Conservation (phyloP, 2,888 invertebrate genomes). For the Eilema griseolum region DNA sequence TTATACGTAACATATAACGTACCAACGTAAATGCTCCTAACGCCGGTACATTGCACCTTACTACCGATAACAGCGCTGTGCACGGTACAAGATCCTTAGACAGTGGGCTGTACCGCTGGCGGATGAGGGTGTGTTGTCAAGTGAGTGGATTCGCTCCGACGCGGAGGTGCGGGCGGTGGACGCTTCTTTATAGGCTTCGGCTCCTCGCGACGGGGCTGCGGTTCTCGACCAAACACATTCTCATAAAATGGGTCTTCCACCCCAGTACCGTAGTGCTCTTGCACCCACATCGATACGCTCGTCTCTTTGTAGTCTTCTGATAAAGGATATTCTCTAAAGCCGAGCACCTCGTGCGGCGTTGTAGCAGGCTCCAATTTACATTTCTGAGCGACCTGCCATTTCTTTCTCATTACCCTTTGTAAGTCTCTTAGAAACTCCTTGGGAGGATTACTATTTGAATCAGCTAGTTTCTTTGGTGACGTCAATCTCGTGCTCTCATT, state of each 20-base stretch:
- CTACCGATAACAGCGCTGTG: constrained; percentile 21
- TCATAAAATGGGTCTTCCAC: constrained; percentile 90
- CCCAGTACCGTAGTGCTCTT: constrained; percentile 92
- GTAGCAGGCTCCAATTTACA: constrained; percentile 95
- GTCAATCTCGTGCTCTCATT: constrained; percentile 91
- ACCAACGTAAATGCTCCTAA: constrained; percentile 19
- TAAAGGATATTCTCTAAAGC: constrained; percentile 93
- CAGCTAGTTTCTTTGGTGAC: constrained; percentile 92
- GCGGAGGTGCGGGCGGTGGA: constrained; percentile 96
- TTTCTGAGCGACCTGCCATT: constrained; percentile 97
- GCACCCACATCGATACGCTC: constrained; percentile 96
- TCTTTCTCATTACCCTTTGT: constrained; percentile 96
- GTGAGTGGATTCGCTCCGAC: constrained; percentile 91
- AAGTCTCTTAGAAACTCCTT: constrained; percentile 95
- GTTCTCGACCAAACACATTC: constrained; percentile 86
- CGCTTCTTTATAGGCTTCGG: constrained; percentile 88
- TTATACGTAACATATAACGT: constrained; percentile 9
- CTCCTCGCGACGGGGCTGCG: constrained; percentile 68
- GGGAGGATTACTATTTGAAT: constrained; percentile 91
- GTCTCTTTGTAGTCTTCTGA: constrained; percentile 92
- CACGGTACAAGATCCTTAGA: constrained; percentile 40
- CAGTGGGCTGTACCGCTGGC: constrained; percentile 67
- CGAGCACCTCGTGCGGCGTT: constrained; percentile 96
- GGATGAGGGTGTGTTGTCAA: constrained; percentile 60
- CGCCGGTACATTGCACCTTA: constrained; percentile 18